Base-by-base conservation (phyloP, 2,113 vertebrate species). In the Rhynchomys soricoides region DNA sequence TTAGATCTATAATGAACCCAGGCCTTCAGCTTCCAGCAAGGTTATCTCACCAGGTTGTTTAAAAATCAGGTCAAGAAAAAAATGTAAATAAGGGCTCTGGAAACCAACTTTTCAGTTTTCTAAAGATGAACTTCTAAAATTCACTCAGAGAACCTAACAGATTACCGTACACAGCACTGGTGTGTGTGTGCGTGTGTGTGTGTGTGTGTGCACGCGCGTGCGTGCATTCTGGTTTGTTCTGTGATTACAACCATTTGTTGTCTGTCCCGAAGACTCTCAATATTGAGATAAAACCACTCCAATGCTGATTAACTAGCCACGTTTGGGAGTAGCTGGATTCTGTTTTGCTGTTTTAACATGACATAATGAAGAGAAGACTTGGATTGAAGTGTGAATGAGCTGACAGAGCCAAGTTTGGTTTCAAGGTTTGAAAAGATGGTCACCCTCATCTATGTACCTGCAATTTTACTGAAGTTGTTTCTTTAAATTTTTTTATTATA, bases 61-160 rank as follows among this genome's bases (percentile, higher is more conserved):
- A 50, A 93, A 85, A 96, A 74, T 43, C n/a, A 83, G 24, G 9
- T 91, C 73, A 88, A 73, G 37, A 78, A 93, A 94, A 37, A 91
- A 70, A 59, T 29, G 74, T 68, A 52, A 90, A n/a, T 40, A 85
- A 96, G 29, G 24, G 5, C 43, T 74, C 78, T 83, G 68, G 26
- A 93, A 96, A 93, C 45, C 66, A 78, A 83, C 89, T 45, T 73
- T 93, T 73, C 6, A 89, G 75, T 93, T 95, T 97, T 71, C 64
- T 90, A 50, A 86, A 93, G 87, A 64, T 79, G 68, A 86, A 87
- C 86, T 82, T 96, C 48, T 83, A 50, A 93, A 95, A 94, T 9
- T 68, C 79, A 88, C 15, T 70, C 66, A 57, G 50, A 86, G n/a
- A 3, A 57, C n/a, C 48, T 83, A 74, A 73, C 70, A 77, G 68